Evolutionary conservation across 1,140 invertebrate species (phyloP).

Genomic region (Daktulosphaira vitifoliae): DNA sequence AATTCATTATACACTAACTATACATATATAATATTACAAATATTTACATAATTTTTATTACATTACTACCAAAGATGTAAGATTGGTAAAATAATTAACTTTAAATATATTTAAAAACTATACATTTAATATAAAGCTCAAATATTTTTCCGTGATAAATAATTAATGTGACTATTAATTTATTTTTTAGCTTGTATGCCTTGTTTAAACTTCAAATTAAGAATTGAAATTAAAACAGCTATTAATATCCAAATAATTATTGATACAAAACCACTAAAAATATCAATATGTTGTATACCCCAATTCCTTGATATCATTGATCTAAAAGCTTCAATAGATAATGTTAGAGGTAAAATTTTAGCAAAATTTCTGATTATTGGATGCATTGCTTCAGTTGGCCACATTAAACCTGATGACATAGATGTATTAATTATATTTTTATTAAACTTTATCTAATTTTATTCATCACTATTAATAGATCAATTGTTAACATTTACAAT

Average conservation of each 20-base stretch:
- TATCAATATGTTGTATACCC: constrained; percentile 44
- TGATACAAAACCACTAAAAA: constrained; percentile 49
- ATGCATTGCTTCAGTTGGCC: constrained; percentile 37
- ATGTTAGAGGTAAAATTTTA: constrained; percentile 34
- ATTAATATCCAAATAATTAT: constrained; percentile 48
- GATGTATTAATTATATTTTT: too few species aligned
- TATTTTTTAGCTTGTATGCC: constrained; percentile 23
- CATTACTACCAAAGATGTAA: too few species aligned
- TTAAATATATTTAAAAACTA: too few species aligned
- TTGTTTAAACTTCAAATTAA: constrained; percentile 13
- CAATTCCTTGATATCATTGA: constrained; percentile 36
- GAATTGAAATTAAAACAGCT: constrained; percentile 39
- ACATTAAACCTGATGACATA: constrained; percentile 38
- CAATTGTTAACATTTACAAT: too few species aligned
- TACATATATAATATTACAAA: too few species aligned
- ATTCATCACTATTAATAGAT: too few species aligned
- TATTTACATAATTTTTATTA: too few species aligned
- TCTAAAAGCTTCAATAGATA: constrained; percentile 35
- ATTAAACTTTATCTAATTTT: too few species aligned
- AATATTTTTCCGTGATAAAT: too few species aligned
- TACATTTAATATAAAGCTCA: too few species aligned
- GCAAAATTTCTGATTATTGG: constrained; percentile 34
- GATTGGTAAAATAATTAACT: too few species aligned
- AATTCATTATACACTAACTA: too few species aligned
- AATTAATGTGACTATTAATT: neutral